Evolutionary conservation across 2,888 invertebrate species (phyloP).

Genomic region (Agrochola lychnidis): DNA sequence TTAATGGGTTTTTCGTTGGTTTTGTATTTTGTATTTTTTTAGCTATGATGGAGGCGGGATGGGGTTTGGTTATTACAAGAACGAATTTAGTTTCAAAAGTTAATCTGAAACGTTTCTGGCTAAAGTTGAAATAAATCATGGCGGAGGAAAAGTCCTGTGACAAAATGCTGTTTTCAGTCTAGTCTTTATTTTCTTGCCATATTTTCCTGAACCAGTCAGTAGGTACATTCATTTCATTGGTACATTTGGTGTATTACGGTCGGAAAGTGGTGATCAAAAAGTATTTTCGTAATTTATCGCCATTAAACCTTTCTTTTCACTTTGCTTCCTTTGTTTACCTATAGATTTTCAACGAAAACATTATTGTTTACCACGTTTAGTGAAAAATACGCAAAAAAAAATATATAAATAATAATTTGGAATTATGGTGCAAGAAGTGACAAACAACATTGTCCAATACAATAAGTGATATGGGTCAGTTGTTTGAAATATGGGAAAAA

Average conservation of each 20-base stretch:
- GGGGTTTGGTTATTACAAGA: slow-evolving; percentile 19
- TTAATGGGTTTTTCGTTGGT: slow-evolving; percentile 60
- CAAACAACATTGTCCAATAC: neutral
- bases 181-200: slow-evolving; percentile 12
- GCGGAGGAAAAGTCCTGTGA: slow-evolving; percentile 1
- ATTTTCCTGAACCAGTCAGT: neutral
- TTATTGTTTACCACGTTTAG: slow-evolving; percentile 10
- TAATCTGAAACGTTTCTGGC: slow-evolving; percentile 1
- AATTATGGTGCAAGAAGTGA: slow-evolving; percentile 13
- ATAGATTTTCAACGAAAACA: neutral
- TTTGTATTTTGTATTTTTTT: slow-evolving; percentile 31
- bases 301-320: neutral
- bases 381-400: neutral
- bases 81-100: slow-evolving; percentile 15
- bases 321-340: neutral
- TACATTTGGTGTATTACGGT: neutral
- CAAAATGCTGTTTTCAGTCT: slow-evolving; percentile 10
- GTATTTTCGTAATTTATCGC: neutral
- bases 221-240: no score
- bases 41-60: neutral
- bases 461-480: neutral
- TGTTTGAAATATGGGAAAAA: no score
- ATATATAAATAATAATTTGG: no score
- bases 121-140: slow-evolving; percentile 21
- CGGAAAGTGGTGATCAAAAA: neutral